Evolutionary conservation across 2,113 vertebrate genomes (phyloP), one percentile per base, ranked within the genome.

Genomic region (Barnardius zonarius): DNA sequence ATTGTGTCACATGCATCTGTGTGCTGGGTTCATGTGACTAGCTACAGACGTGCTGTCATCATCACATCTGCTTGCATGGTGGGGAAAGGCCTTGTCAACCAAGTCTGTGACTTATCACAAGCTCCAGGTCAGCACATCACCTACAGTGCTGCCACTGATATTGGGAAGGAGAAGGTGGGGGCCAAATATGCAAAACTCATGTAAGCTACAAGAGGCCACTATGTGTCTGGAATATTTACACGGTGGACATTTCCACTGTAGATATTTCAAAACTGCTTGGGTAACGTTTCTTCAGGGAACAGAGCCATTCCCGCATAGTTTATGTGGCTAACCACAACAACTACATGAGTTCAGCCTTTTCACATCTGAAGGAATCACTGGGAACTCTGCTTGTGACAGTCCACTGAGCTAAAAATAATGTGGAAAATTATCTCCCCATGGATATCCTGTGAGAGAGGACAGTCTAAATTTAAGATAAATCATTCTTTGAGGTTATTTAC

Each of bases 291-390:
- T 86, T 90, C 46, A 86, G 61, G 55, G 46, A 84, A 88, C 41
- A 81, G 68, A 83, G 44, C 57, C 33, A 52, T 95, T 94, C 90
- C 49, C 90, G 83, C 37, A 35, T 78, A 75, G 78, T 92, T 90
- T 92, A 64, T 72, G 52, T 86, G 61, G 79, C 48, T 79, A 72
- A 68, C 33, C 17, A 33, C 23, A 31, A 86, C 6, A 8, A 59
- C 31, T 87, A 25, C n/a, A 70, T 0, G 3, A 76, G 48, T 88
- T 93, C 93, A 92, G 9, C 13, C 28, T 22, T 90, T 94, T 83
- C 49, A 66, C 43, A 75, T 94, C 86, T 72, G 61, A 88, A 83
- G 61, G 55, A 90, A 81, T 75, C 64, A 55, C 43, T 90, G 79
- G 35, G 61, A 96, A 90, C 61, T 83, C 49, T 63, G 59, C 28